Evolutionary conservation across 2,113 vertebrate species (phyloP).

Genomic region (Picathartes gymnocephalus): DNA sequence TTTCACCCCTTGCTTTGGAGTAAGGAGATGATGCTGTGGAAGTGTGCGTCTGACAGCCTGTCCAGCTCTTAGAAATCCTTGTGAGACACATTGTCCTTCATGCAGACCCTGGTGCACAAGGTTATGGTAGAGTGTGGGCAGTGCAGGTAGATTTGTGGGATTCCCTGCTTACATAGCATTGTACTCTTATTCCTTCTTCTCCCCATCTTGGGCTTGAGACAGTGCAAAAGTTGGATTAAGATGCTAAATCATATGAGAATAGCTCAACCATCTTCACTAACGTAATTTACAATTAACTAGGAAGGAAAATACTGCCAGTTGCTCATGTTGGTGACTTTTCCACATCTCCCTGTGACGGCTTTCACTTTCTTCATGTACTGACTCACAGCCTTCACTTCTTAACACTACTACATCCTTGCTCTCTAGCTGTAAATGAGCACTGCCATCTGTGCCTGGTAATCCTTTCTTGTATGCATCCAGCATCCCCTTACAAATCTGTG

Average conservation of each 20-base stretch:
- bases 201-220: background rate
- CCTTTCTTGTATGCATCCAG: background rate
- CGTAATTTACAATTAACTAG: background rate
- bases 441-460: slow-evolving; percentile 14
- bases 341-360: background rate
- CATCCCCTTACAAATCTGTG: background rate
- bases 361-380: background rate
- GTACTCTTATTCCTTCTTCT: background rate
- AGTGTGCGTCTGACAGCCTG: background rate
- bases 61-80: background rate
- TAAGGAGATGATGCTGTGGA: background rate
- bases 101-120: background rate
- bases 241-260: background rate
- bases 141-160: background rate
- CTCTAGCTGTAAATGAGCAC: background rate
- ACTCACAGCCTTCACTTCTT: background rate
- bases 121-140: background rate
- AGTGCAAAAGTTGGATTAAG: background rate
- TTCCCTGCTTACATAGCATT: background rate
- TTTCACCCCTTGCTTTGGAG: background rate
- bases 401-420: background rate
- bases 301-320: background rate
- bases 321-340: background rate
- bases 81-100: background rate
- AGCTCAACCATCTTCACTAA: background rate